These are phyloP conservation scores for Bufotes viridis DNA, from an alignment of 2,797 vertebrate species.

Conservation along the genomic window DNA sequence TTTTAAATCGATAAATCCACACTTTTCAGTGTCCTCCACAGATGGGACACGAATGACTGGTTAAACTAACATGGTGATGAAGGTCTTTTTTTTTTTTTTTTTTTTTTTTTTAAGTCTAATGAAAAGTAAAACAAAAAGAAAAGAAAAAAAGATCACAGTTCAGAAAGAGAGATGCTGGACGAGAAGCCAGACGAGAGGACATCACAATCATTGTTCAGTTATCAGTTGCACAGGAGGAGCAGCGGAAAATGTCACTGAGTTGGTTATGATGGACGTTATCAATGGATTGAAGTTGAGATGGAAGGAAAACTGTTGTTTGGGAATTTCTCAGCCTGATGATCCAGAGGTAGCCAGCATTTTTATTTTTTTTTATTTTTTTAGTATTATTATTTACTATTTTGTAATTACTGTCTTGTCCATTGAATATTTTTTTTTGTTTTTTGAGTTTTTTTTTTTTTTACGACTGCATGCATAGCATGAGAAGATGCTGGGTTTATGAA, in stretches of 20 bases:
- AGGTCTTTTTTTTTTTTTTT: slow-evolving; percentile 79
- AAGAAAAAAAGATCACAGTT: slow-evolving; percentile 90
- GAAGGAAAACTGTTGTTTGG: slow-evolving; percentile 89
- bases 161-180: slow-evolving; percentile 86
- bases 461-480: slow-evolving; percentile 91
- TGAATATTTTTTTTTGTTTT: slow-evolving; percentile 74
- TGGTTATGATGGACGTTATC: slow-evolving; percentile 88
- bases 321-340: slow-evolving; percentile 90
- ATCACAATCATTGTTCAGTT: slow-evolving; percentile 90
- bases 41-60: slow-evolving; percentile 80
- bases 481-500: slow-evolving; percentile 88
- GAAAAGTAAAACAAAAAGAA: slow-evolving; percentile 83
- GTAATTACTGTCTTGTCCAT: slow-evolving; percentile 77
- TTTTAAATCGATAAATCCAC: slow-evolving; percentile 81
- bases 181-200: slow-evolving; percentile 86
- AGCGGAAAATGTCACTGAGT: slow-evolving; percentile 87
- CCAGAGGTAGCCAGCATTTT: slow-evolving; percentile 90
- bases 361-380: slow-evolving; percentile 64
- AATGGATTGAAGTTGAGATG: slow-evolving; percentile 91
- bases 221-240: slow-evolving; percentile 89
- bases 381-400: slow-evolving; percentile 61
- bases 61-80: slow-evolving; percentile 88
- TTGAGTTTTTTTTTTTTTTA: slow-evolving; percentile 67
- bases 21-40: slow-evolving; percentile 86
- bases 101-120: slow-evolving; percentile 79